A percentile compares a stretch with the other conserved stretches of the same genome.
Evolutionary conservation across 1,140 invertebrate species (phyloP).

Genomic region (Drosophila novamexicana): DNA sequence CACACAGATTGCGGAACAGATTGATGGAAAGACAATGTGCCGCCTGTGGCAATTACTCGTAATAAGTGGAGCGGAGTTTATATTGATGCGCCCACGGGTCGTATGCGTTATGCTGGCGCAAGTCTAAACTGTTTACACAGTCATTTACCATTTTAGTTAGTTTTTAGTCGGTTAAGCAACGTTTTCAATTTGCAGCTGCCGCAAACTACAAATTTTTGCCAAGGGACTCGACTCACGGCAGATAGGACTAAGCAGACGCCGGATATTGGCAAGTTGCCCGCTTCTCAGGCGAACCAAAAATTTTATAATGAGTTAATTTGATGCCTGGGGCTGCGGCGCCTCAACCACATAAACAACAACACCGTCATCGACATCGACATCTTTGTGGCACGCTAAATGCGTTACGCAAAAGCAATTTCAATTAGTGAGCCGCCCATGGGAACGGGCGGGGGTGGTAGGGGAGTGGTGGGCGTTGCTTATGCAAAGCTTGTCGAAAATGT

Average conservation of each 20-base stretch:
- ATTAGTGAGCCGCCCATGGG: constrained; percentile 55
- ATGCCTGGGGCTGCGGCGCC: constrained; percentile 42
- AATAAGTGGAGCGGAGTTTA: constrained; percentile 28
- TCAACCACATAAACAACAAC: neutral
- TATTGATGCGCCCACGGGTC: constrained; percentile 29
- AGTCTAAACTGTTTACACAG: constrained; percentile 72
- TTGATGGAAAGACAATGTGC: constrained; percentile 47
- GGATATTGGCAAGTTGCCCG: constrained; percentile 4
- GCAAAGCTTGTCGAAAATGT: constrained; percentile 52
- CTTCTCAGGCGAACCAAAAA: constrained; percentile 58
- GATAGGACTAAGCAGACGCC: neutral
- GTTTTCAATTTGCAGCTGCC: constrained; percentile 66
- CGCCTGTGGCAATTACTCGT: constrained; percentile 53
- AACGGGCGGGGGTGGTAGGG: too few relatives aligned
- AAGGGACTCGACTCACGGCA: constrained; percentile 3
- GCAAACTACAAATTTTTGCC: constrained; percentile 39
- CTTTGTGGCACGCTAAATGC: constrained; percentile 61
- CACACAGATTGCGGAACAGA: constrained; percentile 33
- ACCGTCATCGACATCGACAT: constrained; percentile 43
- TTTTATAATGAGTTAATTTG: constrained; percentile 79
- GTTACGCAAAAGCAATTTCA: constrained; percentile 79
- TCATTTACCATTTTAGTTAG: constrained; percentile 57
- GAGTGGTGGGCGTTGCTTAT: constrained; percentile 28
- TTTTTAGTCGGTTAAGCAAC: constrained; percentile 23
- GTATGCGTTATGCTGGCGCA: constrained; percentile 50